Conservation (phyloP, 2,888 invertebrate species). For the Acanthosepion lycidas region DNA sequence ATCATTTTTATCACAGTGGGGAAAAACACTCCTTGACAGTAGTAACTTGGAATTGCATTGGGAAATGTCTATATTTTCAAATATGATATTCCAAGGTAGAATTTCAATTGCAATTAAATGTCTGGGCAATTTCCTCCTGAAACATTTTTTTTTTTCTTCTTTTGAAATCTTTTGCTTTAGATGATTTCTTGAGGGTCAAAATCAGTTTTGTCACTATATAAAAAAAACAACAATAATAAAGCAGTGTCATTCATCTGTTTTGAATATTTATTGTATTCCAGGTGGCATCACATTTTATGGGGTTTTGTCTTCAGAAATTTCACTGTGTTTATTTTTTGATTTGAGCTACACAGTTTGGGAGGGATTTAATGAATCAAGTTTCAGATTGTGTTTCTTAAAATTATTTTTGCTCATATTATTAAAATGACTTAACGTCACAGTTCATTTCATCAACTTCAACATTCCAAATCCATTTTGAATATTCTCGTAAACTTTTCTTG, state of each 20-base stretch:
- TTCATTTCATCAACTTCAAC: no score
- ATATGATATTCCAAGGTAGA: background rate
- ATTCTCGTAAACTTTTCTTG: no score
- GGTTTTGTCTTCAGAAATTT: background rate
- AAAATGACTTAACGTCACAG: no score
- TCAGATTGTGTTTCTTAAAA: no score
- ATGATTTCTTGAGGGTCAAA: background rate
- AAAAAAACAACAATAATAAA: background rate
- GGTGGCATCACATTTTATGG: background rate
- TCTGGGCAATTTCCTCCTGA: background rate
- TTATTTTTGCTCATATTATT: no score
- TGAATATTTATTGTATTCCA: background rate
- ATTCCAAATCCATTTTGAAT: no score
- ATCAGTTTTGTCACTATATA: background rate
- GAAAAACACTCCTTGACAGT: background rate
- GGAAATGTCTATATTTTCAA: background rate
- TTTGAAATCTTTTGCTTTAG: background rate
- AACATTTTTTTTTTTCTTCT: background rate
- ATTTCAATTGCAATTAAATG: slow-evolving; percentile 33
- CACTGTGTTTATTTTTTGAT: background rate
- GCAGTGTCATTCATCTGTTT: background rate
- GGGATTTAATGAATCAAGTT: no score
- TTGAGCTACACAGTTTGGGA: no score
- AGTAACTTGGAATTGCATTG: slow-evolving; percentile 20
- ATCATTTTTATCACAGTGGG: background rate